Evolutionary conservation across 2,888 invertebrate species (phyloP).

Genomic region (Norana najaformis): DNA sequence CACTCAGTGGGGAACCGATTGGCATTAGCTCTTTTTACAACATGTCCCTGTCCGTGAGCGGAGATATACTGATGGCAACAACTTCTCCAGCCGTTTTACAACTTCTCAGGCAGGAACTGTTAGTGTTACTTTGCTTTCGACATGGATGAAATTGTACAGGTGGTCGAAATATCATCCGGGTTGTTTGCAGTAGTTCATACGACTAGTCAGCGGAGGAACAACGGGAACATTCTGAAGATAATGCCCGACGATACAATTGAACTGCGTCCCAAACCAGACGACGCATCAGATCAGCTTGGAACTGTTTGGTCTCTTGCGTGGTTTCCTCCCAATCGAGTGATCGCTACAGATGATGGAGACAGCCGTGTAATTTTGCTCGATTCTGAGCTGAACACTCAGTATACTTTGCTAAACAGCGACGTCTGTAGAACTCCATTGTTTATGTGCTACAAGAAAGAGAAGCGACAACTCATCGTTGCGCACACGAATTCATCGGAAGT

Average conservation of each 20-base stretch:
- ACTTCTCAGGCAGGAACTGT: neutral
- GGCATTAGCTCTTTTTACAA: neutral
- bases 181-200: neutral
- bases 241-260: neutral
- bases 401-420: neutral
- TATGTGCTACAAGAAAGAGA: slow-evolving; percentile 5
- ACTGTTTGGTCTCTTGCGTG: neutral
- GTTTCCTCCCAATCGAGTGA: neutral
- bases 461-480: neutral
- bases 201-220: neutral
- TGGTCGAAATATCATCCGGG: neutral
- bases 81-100: neutral
- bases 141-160: slow-evolving; percentile 1
- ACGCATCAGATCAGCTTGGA: neutral
- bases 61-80: neutral
- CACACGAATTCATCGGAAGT: neutral
- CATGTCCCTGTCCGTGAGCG: neutral
- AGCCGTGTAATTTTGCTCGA: neutral
- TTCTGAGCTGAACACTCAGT: neutral
- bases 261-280: neutral
- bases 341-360: neutral
- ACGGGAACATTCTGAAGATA: neutral
- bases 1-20: neutral
- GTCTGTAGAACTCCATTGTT: neutral
- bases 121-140: neutral